Evolutionary conservation across 2,888 invertebrate genomes (phyloP).

Genomic region (Orthosia incerta): DNA sequence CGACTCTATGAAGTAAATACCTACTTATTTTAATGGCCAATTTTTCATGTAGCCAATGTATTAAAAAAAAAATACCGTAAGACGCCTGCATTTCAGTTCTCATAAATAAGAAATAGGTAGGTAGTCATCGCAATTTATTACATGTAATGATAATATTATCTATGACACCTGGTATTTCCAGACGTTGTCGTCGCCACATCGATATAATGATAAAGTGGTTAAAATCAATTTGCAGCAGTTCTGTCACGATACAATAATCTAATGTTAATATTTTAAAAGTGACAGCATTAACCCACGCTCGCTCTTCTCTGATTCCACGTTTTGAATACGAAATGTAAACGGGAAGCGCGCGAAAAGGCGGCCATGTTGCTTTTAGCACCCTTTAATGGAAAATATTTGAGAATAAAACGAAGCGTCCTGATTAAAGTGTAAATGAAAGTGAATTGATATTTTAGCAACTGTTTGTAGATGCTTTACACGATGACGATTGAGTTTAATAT

Average conservation of each 20-base stretch:
- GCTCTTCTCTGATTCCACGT: constrained; percentile 81
- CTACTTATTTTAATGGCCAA: neutral
- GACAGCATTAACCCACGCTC: constrained; percentile 83
- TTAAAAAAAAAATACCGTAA: neutral
- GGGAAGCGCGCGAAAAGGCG: constrained; percentile 80
- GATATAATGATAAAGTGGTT: constrained; percentile 69
- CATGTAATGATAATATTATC: constrained; percentile 22
- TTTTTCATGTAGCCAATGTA: neutral
- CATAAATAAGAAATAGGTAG: constrained; percentile 5
- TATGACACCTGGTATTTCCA: constrained; percentile 28
- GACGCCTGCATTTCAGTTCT: neutral
- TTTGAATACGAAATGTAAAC: constrained; percentile 86
- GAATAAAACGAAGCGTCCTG: constrained; percentile 81
- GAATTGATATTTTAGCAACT: constrained; percentile 83
- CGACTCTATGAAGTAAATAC: too few species aligned
- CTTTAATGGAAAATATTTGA: constrained; percentile 79
- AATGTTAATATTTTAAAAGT: constrained; percentile 89
- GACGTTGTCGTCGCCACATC: constrained; percentile 19
- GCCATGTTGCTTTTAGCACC: constrained; percentile 89
- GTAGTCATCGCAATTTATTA: constrained; percentile 20
- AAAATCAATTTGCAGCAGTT: constrained; percentile 80
- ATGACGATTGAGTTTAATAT: constrained; percentile 72
- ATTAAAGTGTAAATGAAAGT: constrained; percentile 86
- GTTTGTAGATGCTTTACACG: constrained; percentile 75
- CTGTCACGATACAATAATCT: constrained; percentile 81